These are phyloP conservation scores for Xiphophorus maculatus DNA, from an alignment of 2,113 vertebrate genomes.

Conservation along the genomic window DNA sequence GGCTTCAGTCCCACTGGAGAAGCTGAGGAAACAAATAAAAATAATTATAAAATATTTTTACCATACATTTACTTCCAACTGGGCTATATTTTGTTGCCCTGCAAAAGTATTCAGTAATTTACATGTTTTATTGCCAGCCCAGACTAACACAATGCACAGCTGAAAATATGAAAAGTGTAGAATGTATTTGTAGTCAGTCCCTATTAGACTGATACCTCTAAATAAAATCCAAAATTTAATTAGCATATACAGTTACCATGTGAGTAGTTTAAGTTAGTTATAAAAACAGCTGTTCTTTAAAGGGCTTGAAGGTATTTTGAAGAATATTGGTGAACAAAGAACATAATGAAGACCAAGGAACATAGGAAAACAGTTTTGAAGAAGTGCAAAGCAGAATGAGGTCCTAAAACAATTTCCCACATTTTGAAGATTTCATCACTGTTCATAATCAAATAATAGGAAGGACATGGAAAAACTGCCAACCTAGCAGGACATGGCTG, in stretches of 20 bases:
- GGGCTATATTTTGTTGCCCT: neutral
- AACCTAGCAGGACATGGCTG: neutral
- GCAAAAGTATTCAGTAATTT: neutral
- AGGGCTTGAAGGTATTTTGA: too few species aligned
- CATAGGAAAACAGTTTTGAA: neutral
- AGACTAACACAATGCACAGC: too few species aligned
- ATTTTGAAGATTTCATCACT: neutral
- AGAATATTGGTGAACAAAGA: neutral
- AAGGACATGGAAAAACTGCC: neutral
- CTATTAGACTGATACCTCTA: too few species aligned
- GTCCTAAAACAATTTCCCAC: neutral
- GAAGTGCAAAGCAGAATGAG: neutral
- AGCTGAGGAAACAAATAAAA: conserved; percentile 73
- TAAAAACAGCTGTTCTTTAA: neutral
- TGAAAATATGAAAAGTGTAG: too few species aligned
- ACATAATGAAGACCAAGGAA: neutral
- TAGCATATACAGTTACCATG: too few species aligned
- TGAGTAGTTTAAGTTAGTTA: too few species aligned
- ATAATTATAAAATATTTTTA: neutral
- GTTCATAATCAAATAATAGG: neutral
- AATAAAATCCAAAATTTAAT: too few species aligned
- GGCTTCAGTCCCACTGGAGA: conserved; percentile 94
- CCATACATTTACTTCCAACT: neutral
- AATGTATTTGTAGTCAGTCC: too few species aligned
- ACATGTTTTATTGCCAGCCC: too few species aligned